Conservation (phyloP, 1,140 invertebrate species). For the Drosophila busckii region DNA sequence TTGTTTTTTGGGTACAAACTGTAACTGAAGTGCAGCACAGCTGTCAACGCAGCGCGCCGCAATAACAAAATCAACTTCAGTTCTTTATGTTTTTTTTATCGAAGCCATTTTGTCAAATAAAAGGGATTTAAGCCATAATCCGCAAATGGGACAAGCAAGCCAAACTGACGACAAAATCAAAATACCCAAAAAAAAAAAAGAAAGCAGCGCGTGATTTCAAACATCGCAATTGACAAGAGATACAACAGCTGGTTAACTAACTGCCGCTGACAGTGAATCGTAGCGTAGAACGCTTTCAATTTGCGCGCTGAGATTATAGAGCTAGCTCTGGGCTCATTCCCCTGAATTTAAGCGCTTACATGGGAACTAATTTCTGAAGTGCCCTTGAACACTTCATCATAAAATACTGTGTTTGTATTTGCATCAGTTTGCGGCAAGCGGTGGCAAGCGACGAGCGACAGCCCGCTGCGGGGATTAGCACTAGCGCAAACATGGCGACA, state of each 20-base stretch:
- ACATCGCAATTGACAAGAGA: conserved; percentile 65
- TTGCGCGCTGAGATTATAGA: conserved; percentile 52
- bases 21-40: conserved; percentile 39
- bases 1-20: neutral
- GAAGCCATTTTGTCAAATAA: conserved; percentile 72
- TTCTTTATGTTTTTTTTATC: conserved; percentile 59
- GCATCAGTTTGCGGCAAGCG: conserved; percentile 64
- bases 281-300: conserved; percentile 44
- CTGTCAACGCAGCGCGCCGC: conserved; percentile 35
- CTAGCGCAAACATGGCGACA: conserved; percentile 65
- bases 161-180: conserved; percentile 19
- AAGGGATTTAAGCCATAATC: conserved; percentile 63
- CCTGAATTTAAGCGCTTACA: conserved; percentile 75
- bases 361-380: conserved; percentile 76
- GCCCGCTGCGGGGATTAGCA: conserved; percentile 71
- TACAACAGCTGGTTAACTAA: conserved; percentile 58
- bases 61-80: conserved; percentile 72
- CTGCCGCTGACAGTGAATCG: conserved; percentile 25
- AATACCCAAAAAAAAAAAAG: conserved; percentile 8
- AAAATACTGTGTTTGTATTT: conserved; percentile 46
- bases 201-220: conserved; percentile 54
- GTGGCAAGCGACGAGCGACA: conserved; percentile 43
- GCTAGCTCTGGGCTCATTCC: conserved; percentile 7
- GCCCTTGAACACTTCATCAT: conserved; percentile 67
- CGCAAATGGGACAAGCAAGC: conserved; percentile 50